Percentiles rank a stretch among this genome's conserved stretches.
These are phyloP conservation scores for Lutra lutra DNA, from an alignment of 2,797 vertebrate genomes.

Conservation along the genomic window DNA sequence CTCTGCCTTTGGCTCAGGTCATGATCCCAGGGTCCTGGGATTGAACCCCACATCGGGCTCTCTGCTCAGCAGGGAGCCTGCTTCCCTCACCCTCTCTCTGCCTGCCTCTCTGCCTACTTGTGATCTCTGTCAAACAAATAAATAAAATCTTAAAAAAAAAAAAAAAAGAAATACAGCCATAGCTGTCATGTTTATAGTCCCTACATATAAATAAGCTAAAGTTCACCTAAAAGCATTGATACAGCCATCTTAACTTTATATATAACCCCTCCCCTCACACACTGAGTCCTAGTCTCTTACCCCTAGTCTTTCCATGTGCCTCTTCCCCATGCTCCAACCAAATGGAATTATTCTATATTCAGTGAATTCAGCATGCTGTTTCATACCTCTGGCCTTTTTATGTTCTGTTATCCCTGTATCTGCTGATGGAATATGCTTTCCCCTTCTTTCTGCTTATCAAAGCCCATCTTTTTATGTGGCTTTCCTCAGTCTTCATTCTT, in stretches of 20 bases:
- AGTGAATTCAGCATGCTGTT: background rate
- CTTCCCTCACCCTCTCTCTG: too few species aligned
- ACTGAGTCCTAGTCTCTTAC: background rate
- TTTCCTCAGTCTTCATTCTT: background rate
- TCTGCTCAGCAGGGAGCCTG: too few species aligned
- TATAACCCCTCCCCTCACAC: background rate
- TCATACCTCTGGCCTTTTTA: background rate
- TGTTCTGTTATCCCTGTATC: background rate
- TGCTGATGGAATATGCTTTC: background rate
- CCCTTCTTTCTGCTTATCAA: background rate
- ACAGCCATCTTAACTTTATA: background rate
- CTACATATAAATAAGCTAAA: background rate
- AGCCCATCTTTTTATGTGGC: background rate
- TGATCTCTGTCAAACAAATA: too few species aligned
- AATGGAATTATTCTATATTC: background rate
- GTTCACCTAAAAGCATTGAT: background rate
- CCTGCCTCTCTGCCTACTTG: too few species aligned
- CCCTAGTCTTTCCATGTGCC: background rate
- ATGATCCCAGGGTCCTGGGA: too few species aligned
- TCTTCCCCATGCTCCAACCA: background rate
- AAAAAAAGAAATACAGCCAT: background rate
- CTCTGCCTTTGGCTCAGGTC: too few species aligned
- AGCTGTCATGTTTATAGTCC: background rate
- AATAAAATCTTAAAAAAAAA: too few species aligned
- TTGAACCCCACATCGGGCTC: rapidly evolving